Base-by-base conservation (phyloP, 2,888 invertebrate species). In the Sipha maydis region DNA sequence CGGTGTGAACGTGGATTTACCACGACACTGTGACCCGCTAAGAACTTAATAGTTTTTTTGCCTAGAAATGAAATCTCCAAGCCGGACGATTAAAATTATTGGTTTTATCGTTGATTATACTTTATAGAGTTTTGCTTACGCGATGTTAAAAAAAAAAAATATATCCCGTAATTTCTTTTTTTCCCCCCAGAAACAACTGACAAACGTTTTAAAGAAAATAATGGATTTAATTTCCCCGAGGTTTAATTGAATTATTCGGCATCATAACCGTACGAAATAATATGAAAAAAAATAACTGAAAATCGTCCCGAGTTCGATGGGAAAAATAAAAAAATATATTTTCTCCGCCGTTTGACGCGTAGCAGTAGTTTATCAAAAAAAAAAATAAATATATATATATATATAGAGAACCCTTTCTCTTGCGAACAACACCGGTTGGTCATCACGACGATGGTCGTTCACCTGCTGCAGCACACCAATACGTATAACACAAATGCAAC, bases 371-470 rank as follows among this genome's bases (percentile, higher is more conserved):
- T 71, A 54, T 71, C 83, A 83, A 75, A 83, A 75, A 83, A 54
- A n/a, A n/a, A n/a, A n/a, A n/a, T n/a, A n/a, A 34, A 34, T 34
- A 34, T 34, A 34, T 34, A 34, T 34, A 34, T 34, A 34, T 34
- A 34, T 25, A 19, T 31, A n/a, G 73, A 83, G 73, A 73, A 48
- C 48, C 83, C 83, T 83, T 83, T 83, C 83, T 83, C 83, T 56
- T 28, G 83, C 21, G 3, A 19, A 61, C 61, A 61, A 21, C 71
- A 31, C 34, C 21, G 34, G 9, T 48, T 34, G 83, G 83, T 73
- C 83, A 83, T 83, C 83, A 56, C 83, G 83, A 56, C 48, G 82
- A 83, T 73, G 83, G 83, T 75, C 83, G 83, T 83, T 83, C 83
- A 83, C 83, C 83, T 41, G 38, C 41, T 41, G 38, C 41, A 38